Evolutionary conservation across 2,797 vertebrate species (phyloP).

Genomic region (Choloepus didactylus): DNA sequence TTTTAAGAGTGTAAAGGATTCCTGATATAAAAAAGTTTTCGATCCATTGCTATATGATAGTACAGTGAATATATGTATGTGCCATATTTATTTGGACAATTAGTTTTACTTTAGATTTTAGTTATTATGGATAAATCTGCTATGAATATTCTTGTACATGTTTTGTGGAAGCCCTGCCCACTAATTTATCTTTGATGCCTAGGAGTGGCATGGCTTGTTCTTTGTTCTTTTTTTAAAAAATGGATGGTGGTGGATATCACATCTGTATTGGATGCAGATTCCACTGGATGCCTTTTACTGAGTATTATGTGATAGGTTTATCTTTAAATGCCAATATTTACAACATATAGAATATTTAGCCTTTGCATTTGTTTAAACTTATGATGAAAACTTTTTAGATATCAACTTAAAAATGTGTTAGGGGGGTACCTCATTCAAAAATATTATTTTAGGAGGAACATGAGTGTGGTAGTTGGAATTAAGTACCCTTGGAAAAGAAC

Average conservation of each 20-base stretch:
- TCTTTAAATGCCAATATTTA: slow-evolving; percentile 53
- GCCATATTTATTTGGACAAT: background rate
- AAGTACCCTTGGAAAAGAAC: no score
- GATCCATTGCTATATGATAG: background rate
- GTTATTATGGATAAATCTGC: background rate
- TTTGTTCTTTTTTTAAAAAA: slow-evolving; percentile 20
- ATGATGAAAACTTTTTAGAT: background rate
- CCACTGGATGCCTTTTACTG: background rate
- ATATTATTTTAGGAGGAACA: background rate
- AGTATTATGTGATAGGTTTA: background rate
- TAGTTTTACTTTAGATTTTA: background rate
- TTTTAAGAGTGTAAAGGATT: background rate
- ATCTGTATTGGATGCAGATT: background rate
- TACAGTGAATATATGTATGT: background rate
- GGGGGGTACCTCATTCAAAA: background rate
- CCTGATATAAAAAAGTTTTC: background rate
- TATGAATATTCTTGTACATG: background rate
- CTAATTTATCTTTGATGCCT: background rate
- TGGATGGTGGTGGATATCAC: background rate
- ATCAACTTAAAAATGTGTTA: background rate
- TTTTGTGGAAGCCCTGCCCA: background rate
- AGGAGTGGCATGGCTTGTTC: background rate
- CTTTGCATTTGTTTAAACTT: slow-evolving; percentile 45
- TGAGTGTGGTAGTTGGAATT: background rate
- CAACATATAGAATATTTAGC: background rate